Conservation (phyloP, 1,140 invertebrate species). For the Drosophila nikananu region DNA sequence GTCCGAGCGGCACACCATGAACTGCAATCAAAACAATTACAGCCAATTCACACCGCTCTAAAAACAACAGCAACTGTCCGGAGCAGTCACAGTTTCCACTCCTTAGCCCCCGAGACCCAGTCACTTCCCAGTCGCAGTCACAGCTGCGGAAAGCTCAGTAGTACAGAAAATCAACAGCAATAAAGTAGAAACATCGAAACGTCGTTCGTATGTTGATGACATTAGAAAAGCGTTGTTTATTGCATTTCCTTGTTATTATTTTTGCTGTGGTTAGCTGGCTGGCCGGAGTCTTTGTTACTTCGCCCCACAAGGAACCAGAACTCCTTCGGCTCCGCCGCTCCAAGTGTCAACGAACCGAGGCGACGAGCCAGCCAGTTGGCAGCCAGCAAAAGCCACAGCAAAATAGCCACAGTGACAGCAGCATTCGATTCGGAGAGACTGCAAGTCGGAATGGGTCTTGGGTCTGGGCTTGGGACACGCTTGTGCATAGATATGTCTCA, state of each 20-base stretch:
- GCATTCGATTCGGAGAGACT: conserved; percentile 26
- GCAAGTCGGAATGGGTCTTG: conserved; percentile 17
- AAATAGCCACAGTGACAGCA: conserved; percentile 10
- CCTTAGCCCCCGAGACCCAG: not conserved
- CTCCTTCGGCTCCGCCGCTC: conserved; percentile 52
- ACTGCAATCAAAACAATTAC: conserved; percentile 83
- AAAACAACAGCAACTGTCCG: conserved; percentile 55
- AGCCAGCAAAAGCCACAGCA: conserved; percentile 40
- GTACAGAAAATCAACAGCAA: conserved; percentile 37
- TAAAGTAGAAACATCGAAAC: conserved; percentile 59
- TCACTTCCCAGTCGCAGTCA: conserved; percentile 16
- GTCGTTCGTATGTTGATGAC: conserved; percentile 71
- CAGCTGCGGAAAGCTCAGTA: conserved; percentile 34
- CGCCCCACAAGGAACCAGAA: conserved; percentile 49
- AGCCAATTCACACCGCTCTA: conserved; percentile 75
- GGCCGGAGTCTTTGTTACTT: conserved; percentile 21
- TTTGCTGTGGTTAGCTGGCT: conserved; percentile 48
- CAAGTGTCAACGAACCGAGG: conserved; percentile 74
- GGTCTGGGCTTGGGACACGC: conserved; percentile 41
- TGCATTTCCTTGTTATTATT: conserved; percentile 73
- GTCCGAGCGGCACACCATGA: conserved; percentile 63
- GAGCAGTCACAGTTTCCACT: conserved; percentile 23
- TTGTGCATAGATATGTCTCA: conserved; percentile 46
- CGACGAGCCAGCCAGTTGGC: conserved; percentile 76
- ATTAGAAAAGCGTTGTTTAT: conserved; percentile 84